Percentiles rank a stretch among this genome's conserved stretches.
phyloP scores from a whole-genome alignment of 1,140 invertebrate genomes.

The Ceratina japonica region DNA sequence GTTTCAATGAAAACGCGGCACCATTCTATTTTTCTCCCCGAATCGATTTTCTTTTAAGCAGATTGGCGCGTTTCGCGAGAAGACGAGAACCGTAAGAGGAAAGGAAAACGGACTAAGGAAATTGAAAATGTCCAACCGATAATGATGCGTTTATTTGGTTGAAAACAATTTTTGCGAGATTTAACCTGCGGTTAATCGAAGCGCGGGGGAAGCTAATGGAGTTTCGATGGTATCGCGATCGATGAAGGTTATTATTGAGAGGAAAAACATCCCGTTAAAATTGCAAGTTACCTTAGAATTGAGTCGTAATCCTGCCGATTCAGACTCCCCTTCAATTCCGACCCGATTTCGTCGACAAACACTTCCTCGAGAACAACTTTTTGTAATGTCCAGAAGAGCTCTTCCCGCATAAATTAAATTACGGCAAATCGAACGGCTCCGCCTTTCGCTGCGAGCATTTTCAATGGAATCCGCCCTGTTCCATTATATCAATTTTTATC shows the following conservation, averaged over 20 bases:
- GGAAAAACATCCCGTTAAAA: not conserved
- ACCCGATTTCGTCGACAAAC: not conserved
- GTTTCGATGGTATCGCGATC: not conserved
- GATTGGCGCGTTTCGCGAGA: not conserved
- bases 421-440: not conserved
- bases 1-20: not conserved
- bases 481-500: not conserved
- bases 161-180: not conserved
- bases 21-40: too few species aligned
- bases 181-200: not conserved
- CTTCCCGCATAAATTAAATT: conserved; percentile 2
- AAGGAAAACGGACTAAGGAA: not conserved
- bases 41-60: not conserved
- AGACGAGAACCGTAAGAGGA: not conserved
- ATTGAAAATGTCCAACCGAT: not conserved
- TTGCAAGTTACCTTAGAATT: not conserved
- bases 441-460: too few species aligned
- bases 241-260: not conserved
- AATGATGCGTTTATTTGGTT: not conserved
- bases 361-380: not conserved
- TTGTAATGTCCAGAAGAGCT: not conserved
- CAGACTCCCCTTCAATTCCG: not conserved
- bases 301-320: conserved; percentile 2
- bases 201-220: not conserved
- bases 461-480: not conserved